phyloP scores from a whole-genome alignment of 2,888 invertebrate species.

The Exephanes ischioxanthus region DNA sequence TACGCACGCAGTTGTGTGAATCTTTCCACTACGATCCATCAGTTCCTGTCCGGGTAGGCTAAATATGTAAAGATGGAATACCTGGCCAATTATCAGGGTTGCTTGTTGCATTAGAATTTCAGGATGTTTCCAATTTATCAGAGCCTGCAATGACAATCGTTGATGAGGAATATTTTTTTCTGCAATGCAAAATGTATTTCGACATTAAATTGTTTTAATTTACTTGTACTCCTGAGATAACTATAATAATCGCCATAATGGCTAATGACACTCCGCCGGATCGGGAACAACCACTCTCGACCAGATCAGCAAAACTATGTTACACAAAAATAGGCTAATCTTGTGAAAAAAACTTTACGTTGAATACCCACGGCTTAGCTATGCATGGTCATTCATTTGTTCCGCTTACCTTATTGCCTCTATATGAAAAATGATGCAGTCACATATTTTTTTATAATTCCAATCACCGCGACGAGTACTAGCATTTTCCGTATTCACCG shows the following conservation, averaged over 20 bases:
- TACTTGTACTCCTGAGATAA: background rate
- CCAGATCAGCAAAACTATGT: background rate
- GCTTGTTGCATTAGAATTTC: background rate
- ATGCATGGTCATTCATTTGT: background rate
- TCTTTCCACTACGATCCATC: slow-evolving; percentile 13
- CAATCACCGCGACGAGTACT: background rate
- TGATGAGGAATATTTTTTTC: background rate
- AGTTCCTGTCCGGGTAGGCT: slow-evolving; percentile 23
- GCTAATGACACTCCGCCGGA: background rate
- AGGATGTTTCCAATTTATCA: background rate
- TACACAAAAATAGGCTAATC: background rate
- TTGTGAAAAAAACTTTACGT: background rate
- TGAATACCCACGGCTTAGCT: background rate
- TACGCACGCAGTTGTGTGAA: background rate
- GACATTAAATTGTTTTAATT: background rate
- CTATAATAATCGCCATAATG: background rate
- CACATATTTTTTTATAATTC: no score
- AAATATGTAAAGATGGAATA: background rate
- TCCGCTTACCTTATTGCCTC: background rate
- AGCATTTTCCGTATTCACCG: background rate
- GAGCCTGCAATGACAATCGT: background rate
- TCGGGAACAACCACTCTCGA: background rate
- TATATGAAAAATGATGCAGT: background rate
- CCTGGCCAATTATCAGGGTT: background rate
- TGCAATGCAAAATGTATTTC: background rate